Evolutionary conservation across 2,888 invertebrate genomes (phyloP), one percentile per base, ranked within the genome.

Genomic region (Sinodicranocentrus sp.): DNA sequence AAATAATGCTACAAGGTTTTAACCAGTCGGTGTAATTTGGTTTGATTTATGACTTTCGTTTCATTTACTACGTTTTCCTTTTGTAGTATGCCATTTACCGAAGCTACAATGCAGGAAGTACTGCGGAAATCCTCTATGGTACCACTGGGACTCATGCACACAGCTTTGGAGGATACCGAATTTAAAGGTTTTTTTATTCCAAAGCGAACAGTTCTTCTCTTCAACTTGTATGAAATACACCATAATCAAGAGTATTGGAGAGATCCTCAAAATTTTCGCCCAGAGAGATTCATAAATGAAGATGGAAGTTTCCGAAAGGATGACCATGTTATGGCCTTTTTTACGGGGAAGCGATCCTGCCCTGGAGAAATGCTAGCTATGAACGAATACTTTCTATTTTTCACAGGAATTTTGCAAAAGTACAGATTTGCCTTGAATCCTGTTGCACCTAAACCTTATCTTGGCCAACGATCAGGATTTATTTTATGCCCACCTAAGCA

Each of bases 251-350:
- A 84, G 13, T 87, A 87, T 43, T 88, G 87, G 88, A 82, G 75
- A 1, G 87, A 87, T 59, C 88, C 88, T 0, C 70, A 88, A 23
- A 82, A 79, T 19, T 88, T 88, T 48, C 54, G 86, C 2, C 87
- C 88, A 0, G 85, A 85, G n/a, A 43, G 85, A 15, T 88, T 87
- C 57, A 75, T 88, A 6, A 63, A 59, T 13, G 63, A 63, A 8
- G 71, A 86, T 48, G 87, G 87, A 25, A 70, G 54, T n/a, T 78
- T 87, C 25, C 83, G 78, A 5, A 89, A 86, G 61, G 88, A 89
- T 82, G 89, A 89, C 48, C 84, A 85, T 44, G 67, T 89, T 6
- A 88, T 89, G 52, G 87, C 89, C 6, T 89, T 89, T 44, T 88
- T 88, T 61, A 88, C 87, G 25, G 89, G 89, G 59, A 88, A 87